phyloP scores from a whole-genome alignment of 2,797 vertebrate genomes.

The Okamejei kenojei region DNA sequence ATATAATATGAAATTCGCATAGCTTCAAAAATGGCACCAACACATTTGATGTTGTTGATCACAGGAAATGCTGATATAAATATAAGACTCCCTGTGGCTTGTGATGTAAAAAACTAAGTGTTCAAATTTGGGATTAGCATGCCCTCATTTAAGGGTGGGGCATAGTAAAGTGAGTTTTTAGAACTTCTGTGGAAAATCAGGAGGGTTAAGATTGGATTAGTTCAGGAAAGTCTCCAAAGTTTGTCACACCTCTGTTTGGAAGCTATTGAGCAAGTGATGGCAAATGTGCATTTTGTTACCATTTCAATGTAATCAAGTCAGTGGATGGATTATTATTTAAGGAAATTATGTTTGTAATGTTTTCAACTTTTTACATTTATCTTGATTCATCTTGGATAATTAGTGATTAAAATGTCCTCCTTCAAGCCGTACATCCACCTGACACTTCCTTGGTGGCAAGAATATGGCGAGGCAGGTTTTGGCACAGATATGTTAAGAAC shows the following conservation, averaged over 20 bases:
- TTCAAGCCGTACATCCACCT: neutral
- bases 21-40: neutral
- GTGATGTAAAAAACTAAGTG: too few species aligned
- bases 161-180: too few species aligned
- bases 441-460: neutral
- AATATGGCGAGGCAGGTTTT: neutral
- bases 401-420: neutral
- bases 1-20: neutral
- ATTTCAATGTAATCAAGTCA: neutral
- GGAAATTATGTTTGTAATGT: neutral
- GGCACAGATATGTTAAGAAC: too few species aligned
- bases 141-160: too few species aligned
- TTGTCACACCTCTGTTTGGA: neutral
- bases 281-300: neutral
- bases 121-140: too few species aligned
- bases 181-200: too few species aligned
- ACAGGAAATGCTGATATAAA: neutral
- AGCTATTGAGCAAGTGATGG: neutral
- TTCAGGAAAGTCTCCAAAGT: too few species aligned
- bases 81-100: neutral
- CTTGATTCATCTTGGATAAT: neutral
- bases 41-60: neutral
- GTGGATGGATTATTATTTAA: neutral
- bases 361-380: neutral
- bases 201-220: too few species aligned